phyloP scores from a whole-genome alignment of 2,797 vertebrate species.

The Trematomus bernacchii region DNA sequence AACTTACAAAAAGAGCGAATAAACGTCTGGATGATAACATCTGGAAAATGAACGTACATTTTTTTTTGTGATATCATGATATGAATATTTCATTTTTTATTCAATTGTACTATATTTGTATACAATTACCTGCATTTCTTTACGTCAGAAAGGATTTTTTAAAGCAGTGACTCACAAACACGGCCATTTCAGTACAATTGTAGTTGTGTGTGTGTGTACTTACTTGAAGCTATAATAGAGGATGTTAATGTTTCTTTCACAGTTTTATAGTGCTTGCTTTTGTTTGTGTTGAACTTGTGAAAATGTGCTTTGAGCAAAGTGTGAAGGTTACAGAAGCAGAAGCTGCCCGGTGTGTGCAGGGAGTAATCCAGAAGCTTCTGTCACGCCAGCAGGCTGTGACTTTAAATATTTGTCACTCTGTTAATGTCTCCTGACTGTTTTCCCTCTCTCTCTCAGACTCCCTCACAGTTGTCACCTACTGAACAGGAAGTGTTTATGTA shows the following conservation, averaged over 20 bases:
- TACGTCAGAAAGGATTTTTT: no score
- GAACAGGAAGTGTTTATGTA: slow-evolving; percentile 70
- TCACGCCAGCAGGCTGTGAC: slow-evolving; percentile 4
- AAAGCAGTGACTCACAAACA: slow-evolving; percentile 1
- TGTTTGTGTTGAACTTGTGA: background rate
- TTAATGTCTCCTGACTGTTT: slow-evolving; percentile 34
- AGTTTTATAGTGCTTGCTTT: background rate
- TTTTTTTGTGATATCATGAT: no score
- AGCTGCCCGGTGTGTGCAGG: background rate
- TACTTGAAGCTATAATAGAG: no score
- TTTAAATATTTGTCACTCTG: slow-evolving; percentile 18
- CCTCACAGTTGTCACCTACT: slow-evolving; percentile 55
- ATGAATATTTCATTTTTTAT: no score
- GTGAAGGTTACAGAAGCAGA: background rate
- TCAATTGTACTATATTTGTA: no score
- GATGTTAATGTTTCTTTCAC: background rate
- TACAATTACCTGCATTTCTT: no score
- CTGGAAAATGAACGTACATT: no score
- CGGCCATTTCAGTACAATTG: background rate
- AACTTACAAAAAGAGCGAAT: no score
- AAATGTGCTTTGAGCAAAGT: background rate
- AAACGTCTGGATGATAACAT: no score
- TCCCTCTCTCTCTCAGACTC: background rate
- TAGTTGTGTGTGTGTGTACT: slow-evolving; percentile 6
- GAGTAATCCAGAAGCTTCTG: slow-evolving; percentile 3